A percentile compares a stretch with the other conserved stretches of the same genome.
phyloP scores from a whole-genome alignment of 2,888 invertebrate genomes.

The Pachliopta kotzebuea region DNA sequence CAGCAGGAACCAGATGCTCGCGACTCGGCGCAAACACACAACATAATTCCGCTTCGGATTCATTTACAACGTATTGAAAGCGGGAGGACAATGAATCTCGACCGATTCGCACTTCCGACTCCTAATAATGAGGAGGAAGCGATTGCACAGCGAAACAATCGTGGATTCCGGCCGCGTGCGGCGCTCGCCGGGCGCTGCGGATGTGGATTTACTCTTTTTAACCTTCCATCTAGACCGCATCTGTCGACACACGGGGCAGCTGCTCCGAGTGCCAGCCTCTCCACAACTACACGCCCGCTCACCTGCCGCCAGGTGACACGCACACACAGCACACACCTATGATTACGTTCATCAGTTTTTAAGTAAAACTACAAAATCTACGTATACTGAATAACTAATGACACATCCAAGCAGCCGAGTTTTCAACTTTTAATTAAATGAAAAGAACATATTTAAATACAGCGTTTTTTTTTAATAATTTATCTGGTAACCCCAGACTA shows the following conservation, averaged over 20 bases:
- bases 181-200: slow-evolving; percentile 70
- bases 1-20: slow-evolving; percentile 24
- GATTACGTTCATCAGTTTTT: slow-evolving; percentile 8
- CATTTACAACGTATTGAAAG: slow-evolving; percentile 15
- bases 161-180: slow-evolving; percentile 64
- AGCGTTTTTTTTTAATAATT: no score
- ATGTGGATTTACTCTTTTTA: slow-evolving; percentile 73
- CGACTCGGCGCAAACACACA: slow-evolving; percentile 1
- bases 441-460: no score
- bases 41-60: slow-evolving; percentile 24
- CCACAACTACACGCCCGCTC: slow-evolving; percentile 52
- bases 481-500: no score
- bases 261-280: slow-evolving; percentile 62
- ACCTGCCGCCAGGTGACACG: slow-evolving; percentile 72
- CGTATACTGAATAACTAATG: neutral
- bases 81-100: slow-evolving; percentile 38
- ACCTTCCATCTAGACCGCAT: slow-evolving; percentile 75
- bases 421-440: no score
- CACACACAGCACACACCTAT: slow-evolving; percentile 27
- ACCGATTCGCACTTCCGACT: slow-evolving; percentile 64
- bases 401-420: neutral
- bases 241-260: slow-evolving; percentile 70
- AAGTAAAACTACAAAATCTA: neutral
- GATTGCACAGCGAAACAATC: slow-evolving; percentile 71
- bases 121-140: slow-evolving; percentile 68